Evolutionary conservation across 2,113 vertebrate species (phyloP).

Genomic region (Genyomyrus donnyi): DNA sequence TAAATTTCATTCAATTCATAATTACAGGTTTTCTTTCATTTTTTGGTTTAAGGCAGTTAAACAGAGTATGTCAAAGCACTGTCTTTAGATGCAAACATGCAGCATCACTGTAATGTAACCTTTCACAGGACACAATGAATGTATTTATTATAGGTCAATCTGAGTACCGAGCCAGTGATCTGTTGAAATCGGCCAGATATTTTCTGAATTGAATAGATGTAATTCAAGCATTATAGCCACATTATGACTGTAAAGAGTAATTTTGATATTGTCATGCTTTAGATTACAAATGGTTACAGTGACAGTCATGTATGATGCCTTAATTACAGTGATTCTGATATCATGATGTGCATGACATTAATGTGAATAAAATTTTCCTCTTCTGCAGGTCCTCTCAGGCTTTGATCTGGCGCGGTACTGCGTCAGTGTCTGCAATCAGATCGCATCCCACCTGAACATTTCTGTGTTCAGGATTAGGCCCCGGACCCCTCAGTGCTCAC

Average conservation of each 20-base stretch:
- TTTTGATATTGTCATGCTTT: background rate
- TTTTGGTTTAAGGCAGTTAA: background rate
- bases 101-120: background rate
- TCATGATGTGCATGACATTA: background rate
- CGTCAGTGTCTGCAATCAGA: constrained; percentile 77
- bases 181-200: background rate
- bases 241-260: background rate
- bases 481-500: constrained; percentile 48
- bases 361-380: background rate
- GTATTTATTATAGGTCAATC: background rate
- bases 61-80: background rate
- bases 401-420: constrained; percentile 76
- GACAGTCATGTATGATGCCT: background rate
- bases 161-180: background rate
- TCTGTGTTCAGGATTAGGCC: constrained; percentile 72
- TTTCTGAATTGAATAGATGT: background rate
- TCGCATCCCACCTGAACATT: constrained; percentile 75
- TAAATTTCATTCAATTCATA: background rate
- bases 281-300: background rate
- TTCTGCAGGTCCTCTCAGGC: constrained; percentile 63
- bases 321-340: background rate
- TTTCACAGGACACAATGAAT: background rate
- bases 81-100: background rate
- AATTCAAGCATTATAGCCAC: background rate
- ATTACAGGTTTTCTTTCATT: background rate